Evolutionary conservation across 2,113 vertebrate genomes (phyloP).

Genomic region (Hippocampus guttulatus): DNA sequence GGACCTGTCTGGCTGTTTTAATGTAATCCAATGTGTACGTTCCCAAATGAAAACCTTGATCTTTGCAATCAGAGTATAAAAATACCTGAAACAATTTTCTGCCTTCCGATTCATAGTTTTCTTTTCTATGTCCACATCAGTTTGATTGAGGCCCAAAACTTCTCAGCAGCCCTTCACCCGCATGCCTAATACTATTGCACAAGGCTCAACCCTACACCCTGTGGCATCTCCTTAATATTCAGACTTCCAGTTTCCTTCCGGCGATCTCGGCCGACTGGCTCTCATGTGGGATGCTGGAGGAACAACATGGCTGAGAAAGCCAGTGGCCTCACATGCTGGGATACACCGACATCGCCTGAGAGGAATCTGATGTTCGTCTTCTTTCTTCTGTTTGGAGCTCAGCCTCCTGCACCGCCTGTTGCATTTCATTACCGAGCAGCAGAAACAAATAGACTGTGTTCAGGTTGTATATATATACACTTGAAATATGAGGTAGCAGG

Average conservation of each 20-base stretch:
- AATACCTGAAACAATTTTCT: conserved; percentile 16
- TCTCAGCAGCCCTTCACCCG: conserved; percentile 19
- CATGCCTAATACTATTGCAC: conserved; percentile 23
- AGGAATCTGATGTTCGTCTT: conserved; percentile 19
- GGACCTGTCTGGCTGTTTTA: conserved; percentile 30
- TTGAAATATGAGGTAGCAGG: not conserved
- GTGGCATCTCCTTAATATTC: conserved; percentile 45
- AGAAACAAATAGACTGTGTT: not conserved
- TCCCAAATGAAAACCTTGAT: conserved; percentile 24
- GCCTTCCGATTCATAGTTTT: not conserved
- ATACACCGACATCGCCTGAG: conserved; percentile 39
- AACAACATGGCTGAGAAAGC: conserved; percentile 38
- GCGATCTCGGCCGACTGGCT: not conserved
- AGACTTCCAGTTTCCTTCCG: conserved; percentile 42
- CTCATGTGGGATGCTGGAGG: conserved; percentile 40
- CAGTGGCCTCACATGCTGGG: conserved; percentile 39
- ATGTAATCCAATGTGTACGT: conserved; percentile 23
- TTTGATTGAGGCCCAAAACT: conserved; percentile 23
- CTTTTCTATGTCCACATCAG: conserved; percentile 10
- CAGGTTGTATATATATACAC: not conserved
- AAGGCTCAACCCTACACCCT: conserved; percentile 23
- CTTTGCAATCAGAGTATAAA: conserved; percentile 17
- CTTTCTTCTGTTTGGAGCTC: not conserved
- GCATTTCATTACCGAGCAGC: not conserved
- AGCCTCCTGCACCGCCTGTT: not conserved